Base-by-base conservation (phyloP, 2,888 invertebrate species). In the Drosophila pseudotalamancana region DNA sequence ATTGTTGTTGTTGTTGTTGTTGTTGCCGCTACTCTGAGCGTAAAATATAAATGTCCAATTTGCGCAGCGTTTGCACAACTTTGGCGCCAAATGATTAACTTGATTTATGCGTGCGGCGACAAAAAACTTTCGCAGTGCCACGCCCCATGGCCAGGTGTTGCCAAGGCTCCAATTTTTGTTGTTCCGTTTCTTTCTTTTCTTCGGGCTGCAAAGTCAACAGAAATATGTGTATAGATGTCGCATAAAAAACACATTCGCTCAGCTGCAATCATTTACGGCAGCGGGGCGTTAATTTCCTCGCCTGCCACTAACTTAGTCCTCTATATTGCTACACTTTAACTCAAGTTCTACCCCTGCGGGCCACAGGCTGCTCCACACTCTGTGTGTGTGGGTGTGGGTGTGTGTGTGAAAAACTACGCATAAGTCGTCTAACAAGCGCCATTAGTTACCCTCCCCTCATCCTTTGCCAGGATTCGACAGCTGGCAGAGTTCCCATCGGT, bases 41-140 rank as follows among this genome's bases (percentile, higher is more conserved):
- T 75, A 70, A 83, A 83, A 81, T 87, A 84, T 84, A 87, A 84
- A 84, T 84, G 83, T 84, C 85, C 83, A 87, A 87, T 87, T 84
- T 84, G 85, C 76, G 87, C 63, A 73, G 77, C 77, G 73, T 69
- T 77, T 73, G 76, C 55, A 59, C 54, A 70, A 75, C 61, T 73
- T 74, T 70, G 55, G 65, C 64, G 65, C 61, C 74, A 81, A 84
- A 84, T 84, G 83, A 84, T 84, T 87, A 84, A 84, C 87, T 87
- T 84, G 87, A 84, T 87, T 84, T 87, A 84, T 84, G 87, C 83
- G 87, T 84, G 83, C 55, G 85, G 85, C 82, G 77, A 74, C 69
- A 78, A 81, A 80, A 85, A 80, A 79, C 77, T 74, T 74, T 76
- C 49, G 39, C 63, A 67, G 63, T 74, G 51, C 35, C 35, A 54